Base-by-base conservation (phyloP, 2,888 invertebrate species). In the Nipponacmea schrenckii region DNA sequence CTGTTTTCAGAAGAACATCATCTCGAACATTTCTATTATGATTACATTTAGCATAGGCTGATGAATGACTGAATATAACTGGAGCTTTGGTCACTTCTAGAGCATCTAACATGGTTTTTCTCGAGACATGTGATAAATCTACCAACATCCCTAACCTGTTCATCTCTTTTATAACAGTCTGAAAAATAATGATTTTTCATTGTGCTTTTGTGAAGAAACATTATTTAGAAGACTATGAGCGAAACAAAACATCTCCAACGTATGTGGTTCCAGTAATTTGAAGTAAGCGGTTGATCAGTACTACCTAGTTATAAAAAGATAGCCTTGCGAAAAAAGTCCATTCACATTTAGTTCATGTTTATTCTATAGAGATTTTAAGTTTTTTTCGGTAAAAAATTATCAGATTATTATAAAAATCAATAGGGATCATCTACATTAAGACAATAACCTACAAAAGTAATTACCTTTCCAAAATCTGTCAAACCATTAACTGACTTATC, bases 41-140 rank as follows among this genome's bases (percentile, higher is more conserved):
- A 89, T 96, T 95, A 90, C 96, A 96, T 75, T 96, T 90, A 64
- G 94, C 93, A 77, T 93, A 94, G 62, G 95, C 95, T 62, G 94
- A 94, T 72, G 96, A 96, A 90, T 96, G 96, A 69, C 96, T 96
- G 91, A 95, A 96, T 84, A 96, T 96, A 83, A 96, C 95, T 31
- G 96, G 96, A 14, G 96, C 96, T 80, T 93, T 92, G 65, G 95
- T 94, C 78, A 93, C 93, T 86, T 93, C 93, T 79, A 96, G 91
- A 64, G 95, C 95, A 85, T 95, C 94, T 81, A 93, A 92, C 90
- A 96, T 96, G 74, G 94, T 93, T 90, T 93, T 92, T 69, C 85
- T 91, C 5, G 95, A 94, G 69, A 94, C 94, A 89, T 95, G 87
- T 0, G 86, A 81, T 26, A 88, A 74, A 75, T 95, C 95, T 78